These are phyloP conservation scores for Potorous gilbertii DNA, from an alignment of 2,797 vertebrate species.

Conservation along the genomic window DNA sequence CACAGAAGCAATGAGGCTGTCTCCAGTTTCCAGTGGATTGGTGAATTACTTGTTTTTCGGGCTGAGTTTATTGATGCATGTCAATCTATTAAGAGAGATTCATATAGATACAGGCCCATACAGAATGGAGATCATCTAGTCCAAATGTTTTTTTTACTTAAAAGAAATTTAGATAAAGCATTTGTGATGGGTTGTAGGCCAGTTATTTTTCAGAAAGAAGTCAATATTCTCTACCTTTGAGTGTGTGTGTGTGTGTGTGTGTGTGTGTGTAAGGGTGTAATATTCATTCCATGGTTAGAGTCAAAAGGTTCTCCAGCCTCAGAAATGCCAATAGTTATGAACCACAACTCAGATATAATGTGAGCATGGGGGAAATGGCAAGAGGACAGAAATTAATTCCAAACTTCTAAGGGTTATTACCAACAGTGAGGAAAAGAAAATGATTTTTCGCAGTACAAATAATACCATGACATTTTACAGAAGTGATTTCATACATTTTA, in stretches of 20 bases:
- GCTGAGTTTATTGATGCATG: not conserved
- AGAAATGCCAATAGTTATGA: not conserved
- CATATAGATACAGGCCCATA: not conserved
- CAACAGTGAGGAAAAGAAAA: not conserved
- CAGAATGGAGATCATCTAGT: not conserved
- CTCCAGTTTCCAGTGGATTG: not conserved
- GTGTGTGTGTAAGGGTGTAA: not conserved
- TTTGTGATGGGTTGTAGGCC: not conserved
- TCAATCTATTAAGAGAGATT: not conserved
- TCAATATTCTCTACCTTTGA: not conserved
- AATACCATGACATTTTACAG: slow-evolving; percentile 3
- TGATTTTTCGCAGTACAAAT: not conserved
- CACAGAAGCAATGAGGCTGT: not conserved
- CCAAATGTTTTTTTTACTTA: not conserved
- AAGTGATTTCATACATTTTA: not conserved
- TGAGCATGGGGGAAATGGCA: not conserved
- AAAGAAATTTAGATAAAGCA: not conserved
- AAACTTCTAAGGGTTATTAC: not conserved
- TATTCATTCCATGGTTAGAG: not conserved
- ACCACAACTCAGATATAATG: not conserved
- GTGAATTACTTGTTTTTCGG: not conserved
- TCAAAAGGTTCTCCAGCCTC: not conserved
- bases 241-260: not conserved
- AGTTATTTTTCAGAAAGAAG: not conserved
- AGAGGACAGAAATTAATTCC: not conserved